Evolutionary conservation across 2,888 invertebrate species (phyloP).

Genomic region (Unio delphinus): DNA sequence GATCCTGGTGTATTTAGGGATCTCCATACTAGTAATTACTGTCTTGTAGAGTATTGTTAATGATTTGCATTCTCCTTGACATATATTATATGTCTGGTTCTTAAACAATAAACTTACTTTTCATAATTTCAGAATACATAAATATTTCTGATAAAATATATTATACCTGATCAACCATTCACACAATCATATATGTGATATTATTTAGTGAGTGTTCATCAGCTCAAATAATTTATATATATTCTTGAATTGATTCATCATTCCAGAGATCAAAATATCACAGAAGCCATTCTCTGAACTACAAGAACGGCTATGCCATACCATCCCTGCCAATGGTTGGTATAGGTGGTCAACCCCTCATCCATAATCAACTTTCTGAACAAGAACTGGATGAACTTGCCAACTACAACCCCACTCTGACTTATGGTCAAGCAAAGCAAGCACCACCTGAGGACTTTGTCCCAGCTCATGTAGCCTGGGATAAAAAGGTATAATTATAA

Average conservation of each 20-base stretch:
- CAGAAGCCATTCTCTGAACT: constrained; percentile 68
- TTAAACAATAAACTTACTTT: too few species aligned
- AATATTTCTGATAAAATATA: too few species aligned
- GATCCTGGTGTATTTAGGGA: too few species aligned
- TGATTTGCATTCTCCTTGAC: too few species aligned
- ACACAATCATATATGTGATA: too few species aligned
- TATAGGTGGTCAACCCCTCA: constrained; percentile 67
- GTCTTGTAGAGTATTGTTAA: too few species aligned
- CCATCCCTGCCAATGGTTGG: constrained; percentile 63
- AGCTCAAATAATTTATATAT: too few species aligned
- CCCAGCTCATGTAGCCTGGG: constrained; percentile 71
- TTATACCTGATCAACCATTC: too few species aligned
- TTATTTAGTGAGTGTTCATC: background rate
- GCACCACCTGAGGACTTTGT: constrained; percentile 71
- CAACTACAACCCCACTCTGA: constrained; percentile 70
- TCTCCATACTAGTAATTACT: too few species aligned
- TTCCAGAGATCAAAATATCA: constrained; percentile 69
- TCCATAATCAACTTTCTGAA: constrained; percentile 67
- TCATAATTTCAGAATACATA: too few species aligned
- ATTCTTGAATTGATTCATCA: constrained; percentile 12
- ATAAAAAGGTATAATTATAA: constrained; percentile 67
- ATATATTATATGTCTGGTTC: too few species aligned
- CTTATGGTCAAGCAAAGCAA: constrained; percentile 71
- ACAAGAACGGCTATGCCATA: constrained; percentile 69
- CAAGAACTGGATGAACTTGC: constrained; percentile 70